Conservation (phyloP, 1,140 invertebrate genomes). For the Papilio helenus region DNA sequence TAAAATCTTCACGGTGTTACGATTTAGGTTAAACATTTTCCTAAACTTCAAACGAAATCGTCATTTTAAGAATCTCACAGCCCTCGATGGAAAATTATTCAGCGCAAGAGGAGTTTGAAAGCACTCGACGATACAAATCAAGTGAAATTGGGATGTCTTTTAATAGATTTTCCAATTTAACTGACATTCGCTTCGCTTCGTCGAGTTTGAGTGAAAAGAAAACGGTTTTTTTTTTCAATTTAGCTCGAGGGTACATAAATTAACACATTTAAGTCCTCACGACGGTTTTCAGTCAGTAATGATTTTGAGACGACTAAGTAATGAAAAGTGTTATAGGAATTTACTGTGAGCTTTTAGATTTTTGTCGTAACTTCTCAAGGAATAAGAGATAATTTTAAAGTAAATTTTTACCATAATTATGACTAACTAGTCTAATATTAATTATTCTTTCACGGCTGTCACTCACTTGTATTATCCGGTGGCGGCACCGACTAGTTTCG, state of each 20-base stretch:
- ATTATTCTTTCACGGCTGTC: no score
- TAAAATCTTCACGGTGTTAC: neutral
- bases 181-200: conserved; percentile 9
- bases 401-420: no score
- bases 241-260: conserved; percentile 53
- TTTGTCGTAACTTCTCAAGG: neutral
- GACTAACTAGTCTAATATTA: no score
- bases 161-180: conserved; percentile 37
- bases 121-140: conserved; percentile 33
- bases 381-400: neutral
- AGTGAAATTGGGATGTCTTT: conserved; percentile 29
- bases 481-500: no score
- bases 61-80: neutral
- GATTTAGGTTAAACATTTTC: neutral
- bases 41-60: conserved; percentile 12
- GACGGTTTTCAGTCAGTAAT: conserved; percentile 45
- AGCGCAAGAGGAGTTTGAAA: conserved; percentile 19
- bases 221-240: conserved; percentile 44
- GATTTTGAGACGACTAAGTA: conserved; percentile 39
- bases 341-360: neutral
- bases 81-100: conserved; percentile 15
- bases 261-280: conserved; percentile 41
- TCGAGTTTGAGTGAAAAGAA: conserved; percentile 23
- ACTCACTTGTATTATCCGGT: no score
- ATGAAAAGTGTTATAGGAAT: conserved; percentile 32